These are phyloP conservation scores for Cancer borealis DNA, from an alignment of 2,888 invertebrate genomes.

Conservation along the genomic window DNA sequence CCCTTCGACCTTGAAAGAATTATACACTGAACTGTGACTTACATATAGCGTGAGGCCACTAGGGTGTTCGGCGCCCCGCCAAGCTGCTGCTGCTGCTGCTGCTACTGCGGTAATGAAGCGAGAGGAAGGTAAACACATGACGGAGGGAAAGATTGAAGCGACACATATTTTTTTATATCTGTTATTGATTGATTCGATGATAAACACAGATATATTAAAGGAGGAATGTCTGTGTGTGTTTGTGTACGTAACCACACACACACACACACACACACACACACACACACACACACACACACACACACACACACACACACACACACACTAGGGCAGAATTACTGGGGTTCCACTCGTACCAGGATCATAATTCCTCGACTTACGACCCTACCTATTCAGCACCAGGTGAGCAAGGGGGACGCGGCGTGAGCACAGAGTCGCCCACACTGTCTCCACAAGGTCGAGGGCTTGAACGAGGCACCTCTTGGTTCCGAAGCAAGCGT, in stretches of 20 bases:
- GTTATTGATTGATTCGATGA: background rate
- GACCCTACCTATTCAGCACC: no score
- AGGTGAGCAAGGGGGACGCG: no score
- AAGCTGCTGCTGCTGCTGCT: background rate
- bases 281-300: no score
- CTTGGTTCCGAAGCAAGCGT: no score
- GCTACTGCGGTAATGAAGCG: background rate
- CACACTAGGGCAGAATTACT: no score
- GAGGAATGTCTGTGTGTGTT: background rate
- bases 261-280: no score
- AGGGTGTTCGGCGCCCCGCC: slow-evolving; percentile 15
- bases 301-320: no score
- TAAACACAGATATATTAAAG: background rate
- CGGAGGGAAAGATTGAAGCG: background rate
- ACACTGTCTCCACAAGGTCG: no score
- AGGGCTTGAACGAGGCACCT: no score
- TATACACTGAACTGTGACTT: background rate
- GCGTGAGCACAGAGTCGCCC: no score
- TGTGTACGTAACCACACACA: background rate
- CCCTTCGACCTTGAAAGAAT: background rate
- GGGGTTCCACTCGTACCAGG: no score
- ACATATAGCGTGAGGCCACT: background rate
- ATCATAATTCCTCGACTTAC: no score
- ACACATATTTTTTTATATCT: background rate
- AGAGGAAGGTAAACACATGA: background rate